Evolutionary conservation across 1,140 invertebrate genomes (phyloP), one percentile per base, ranked within the genome.

Genomic region (Neodiprion virginianus): DNA sequence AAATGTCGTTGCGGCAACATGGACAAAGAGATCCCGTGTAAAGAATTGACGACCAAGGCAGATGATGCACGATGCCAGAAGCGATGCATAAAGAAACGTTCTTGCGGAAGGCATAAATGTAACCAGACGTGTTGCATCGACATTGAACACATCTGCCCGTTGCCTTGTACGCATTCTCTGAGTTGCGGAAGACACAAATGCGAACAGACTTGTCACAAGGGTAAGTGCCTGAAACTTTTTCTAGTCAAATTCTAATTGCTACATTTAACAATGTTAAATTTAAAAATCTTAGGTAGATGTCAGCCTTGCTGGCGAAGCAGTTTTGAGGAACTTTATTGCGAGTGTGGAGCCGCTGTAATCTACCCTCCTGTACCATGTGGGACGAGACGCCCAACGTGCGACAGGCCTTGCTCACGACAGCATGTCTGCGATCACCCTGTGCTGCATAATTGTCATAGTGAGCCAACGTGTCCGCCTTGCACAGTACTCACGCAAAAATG

Each of bases 361-460:
- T 94, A 94, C 87, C 97, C 98, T 3, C 98, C 98, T 0, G 92
- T 99, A 67, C 92, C 95, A 0, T 99, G 98, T 86, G 97, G 97
- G 3, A 95, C 96, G 0, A 92, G 92, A 75, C 93, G 92, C 7
- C 97, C 97, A 0, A 85, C 90, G 8, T 99, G 98, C 89, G 88
- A 88, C 40, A 89, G 92, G 17, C 93, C 93, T 0, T 99, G 98
- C 86, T 90, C 91, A 0, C 90, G 96, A 61, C 79, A 87, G 23
- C 96, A 98, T 78, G 67, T 91, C 0, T 99, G 98, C 88, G 90
- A 90, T 17, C 98, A 99, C 89, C 89, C 92, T 48, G 92, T 94
- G 0, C 90, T 93, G 77, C 96, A 98, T 85, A 89, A 88, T 61
- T 97, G 96, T 84, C 95, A 96, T 82, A 91, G 90, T 72, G 87